These are phyloP conservation scores for Pseudochirops cupreus DNA, from an alignment of 2,797 vertebrate species.

Conservation along the genomic window DNA sequence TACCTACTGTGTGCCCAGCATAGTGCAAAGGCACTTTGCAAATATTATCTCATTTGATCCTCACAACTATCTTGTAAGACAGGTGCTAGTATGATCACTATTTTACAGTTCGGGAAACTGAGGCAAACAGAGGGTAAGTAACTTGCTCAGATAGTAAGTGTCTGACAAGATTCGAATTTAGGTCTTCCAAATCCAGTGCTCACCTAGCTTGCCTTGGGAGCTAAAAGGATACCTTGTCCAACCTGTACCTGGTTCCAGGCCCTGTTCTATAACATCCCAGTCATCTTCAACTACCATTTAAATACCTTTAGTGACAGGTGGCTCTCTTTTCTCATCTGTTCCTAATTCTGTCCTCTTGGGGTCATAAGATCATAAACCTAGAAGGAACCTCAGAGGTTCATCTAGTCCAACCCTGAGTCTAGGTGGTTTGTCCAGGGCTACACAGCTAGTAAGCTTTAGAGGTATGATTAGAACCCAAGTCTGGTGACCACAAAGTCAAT, in stretches of 20 bases:
- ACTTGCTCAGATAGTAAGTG: no score
- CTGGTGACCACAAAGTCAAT: neutral
- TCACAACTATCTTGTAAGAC: no score
- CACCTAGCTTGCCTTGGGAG: neutral
- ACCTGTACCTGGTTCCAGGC: neutral
- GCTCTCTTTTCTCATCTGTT: neutral
- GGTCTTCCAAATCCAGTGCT: neutral
- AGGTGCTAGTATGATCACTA: no score
- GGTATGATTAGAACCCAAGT: neutral
- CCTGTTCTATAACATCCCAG: neutral
- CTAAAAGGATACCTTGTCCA: no score
- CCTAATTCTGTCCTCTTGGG: neutral
- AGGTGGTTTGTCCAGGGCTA: no score
- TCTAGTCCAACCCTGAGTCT: neutral
- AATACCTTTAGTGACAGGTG: neutral
- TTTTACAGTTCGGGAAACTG: no score
- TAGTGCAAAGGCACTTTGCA: no score
- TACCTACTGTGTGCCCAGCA: no score
- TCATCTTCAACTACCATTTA: neutral
- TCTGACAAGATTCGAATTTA: neutral
- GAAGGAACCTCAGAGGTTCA: neutral
- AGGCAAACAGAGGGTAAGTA: no score
- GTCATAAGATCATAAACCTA: neutral
- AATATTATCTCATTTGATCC: no score
- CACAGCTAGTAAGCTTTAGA: neutral